Evolutionary conservation across 2,113 vertebrate genomes (phyloP).

Genomic region (Pleuronectes platessa): DNA sequence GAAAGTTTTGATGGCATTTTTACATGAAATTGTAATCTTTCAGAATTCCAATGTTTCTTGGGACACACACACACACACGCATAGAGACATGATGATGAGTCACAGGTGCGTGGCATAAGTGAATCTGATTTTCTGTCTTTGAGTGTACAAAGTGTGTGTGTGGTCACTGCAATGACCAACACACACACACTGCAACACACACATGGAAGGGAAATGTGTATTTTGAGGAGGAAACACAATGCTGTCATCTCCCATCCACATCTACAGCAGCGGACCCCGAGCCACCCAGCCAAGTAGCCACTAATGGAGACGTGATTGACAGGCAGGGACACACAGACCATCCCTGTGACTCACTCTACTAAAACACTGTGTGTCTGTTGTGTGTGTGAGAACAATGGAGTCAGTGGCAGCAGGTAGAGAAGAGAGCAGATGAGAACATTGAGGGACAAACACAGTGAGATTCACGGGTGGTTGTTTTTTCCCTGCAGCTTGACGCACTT

Average conservation of each 20-base stretch:
- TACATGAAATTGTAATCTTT: too few species aligned
- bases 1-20: slow-evolving; percentile 1
- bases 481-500: too few species aligned
- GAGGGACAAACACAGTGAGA: not conserved
- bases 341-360: slow-evolving; percentile 13
- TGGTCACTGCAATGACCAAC: too few species aligned
- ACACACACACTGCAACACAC: slow-evolving; percentile 10
- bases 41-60: too few species aligned
- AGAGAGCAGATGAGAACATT: slow-evolving; percentile 18
- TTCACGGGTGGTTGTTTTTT: not conserved
- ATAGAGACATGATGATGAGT: not conserved
- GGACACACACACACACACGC: not conserved
- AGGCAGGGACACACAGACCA: slow-evolving; percentile 55
- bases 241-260: slow-evolving; percentile 63
- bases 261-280: slow-evolving; percentile 45
- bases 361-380: not conserved
- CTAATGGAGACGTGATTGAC: slow-evolving; percentile 75
- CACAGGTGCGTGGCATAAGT: slow-evolving; percentile 6
- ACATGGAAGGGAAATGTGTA: slow-evolving; percentile 19
- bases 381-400: slow-evolving; percentile 18
- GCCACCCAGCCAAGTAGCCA: slow-evolving; percentile 51
- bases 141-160: not conserved
- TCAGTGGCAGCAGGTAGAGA: slow-evolving; percentile 39
- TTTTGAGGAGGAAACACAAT: slow-evolving; percentile 40
- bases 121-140: slow-evolving; percentile 11